Base-by-base conservation (phyloP, 2,888 invertebrate species). In the Amblyteles armatorius region DNA sequence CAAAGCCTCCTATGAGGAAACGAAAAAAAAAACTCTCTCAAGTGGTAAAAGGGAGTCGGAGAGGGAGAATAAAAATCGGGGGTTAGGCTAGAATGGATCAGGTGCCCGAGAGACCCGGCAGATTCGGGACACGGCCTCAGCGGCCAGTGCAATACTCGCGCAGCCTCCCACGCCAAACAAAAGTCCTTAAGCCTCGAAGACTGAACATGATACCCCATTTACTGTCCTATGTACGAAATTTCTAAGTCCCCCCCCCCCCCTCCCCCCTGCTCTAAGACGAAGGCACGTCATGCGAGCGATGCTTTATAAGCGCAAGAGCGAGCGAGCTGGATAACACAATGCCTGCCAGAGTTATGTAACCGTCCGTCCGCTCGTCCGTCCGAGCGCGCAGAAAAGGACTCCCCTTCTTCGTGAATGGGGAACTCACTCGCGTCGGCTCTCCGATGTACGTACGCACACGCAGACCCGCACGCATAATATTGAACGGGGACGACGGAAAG, bases 141-240 rank as follows among this genome's bases (percentile, higher is more conserved):
- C 82, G 83, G 87, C 87, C 85, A 83, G 87, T 86, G 88, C 88
- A 87, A 85, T 86, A 77, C 73, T 79, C 79, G 76, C 29, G 82
- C 71, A 93, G 92, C 93, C 93, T 93, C 93, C 93, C 93, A 93
- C 93, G 93, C 93, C 93, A 92, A 93, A 94, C 93, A 93, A 93
- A 93, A 93, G 93, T 93, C 93, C 91, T 92, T 93, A 93, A 93
- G 93, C 93, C 92, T 93, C 91, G 91, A 92, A 84, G 85, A 90
- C 92, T 93, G 93, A 93, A 93, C 93, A 93, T 93, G 93, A 93
- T 93, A 93, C 92, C 93, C 93, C 92, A 93, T 93, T 93, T 93
- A 93, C 92, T 89, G 90, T 90, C 16, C 90, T 89, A 91, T 91
- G 91, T 91, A 93, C 92, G 91, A 92, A 93, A 93, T 93, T 93